These are phyloP conservation scores for Andrena fulva DNA, from an alignment of 2,888 invertebrate species.

Conservation along the genomic window DNA sequence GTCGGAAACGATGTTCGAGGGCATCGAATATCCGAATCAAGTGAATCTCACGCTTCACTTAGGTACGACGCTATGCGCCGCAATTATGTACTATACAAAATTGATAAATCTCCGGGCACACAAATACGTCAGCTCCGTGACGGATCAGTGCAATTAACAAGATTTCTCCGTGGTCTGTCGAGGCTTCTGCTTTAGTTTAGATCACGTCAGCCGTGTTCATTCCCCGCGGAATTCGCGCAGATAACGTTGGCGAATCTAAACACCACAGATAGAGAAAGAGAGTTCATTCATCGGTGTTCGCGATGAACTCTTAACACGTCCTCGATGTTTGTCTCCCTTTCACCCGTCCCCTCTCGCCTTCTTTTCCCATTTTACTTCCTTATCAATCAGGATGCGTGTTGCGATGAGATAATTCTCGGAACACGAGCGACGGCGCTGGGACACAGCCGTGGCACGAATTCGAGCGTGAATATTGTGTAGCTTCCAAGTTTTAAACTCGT, in stretches of 20 bases:
- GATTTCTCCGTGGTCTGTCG: neutral
- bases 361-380: constrained; percentile 53
- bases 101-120: too few species aligned
- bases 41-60: constrained; percentile 97
- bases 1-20: constrained; percentile 98
- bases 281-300: constrained; percentile 60
- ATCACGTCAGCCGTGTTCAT: constrained; percentile 2
- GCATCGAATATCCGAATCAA: constrained; percentile 94
- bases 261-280: constrained; percentile 24
- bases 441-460: constrained; percentile 12
- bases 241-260: constrained; percentile 29
- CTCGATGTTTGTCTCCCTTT: constrained; percentile 49
- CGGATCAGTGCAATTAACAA: too few species aligned
- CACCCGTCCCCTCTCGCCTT: constrained; percentile 15
- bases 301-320: constrained; percentile 69
- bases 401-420: constrained; percentile 69
- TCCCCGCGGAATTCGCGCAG: constrained; percentile 11
- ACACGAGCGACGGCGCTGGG: constrained; percentile 38
- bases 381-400: constrained; percentile 70
- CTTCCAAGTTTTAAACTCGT: neutral
- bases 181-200: neutral
- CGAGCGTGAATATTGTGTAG: constrained; percentile 43
- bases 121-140: too few species aligned
- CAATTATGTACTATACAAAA: neutral
- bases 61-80: constrained; percentile 85